Base-by-base conservation (phyloP, 1,140 invertebrate genomes). In the Tyrophagus putrescentiae region DNA sequence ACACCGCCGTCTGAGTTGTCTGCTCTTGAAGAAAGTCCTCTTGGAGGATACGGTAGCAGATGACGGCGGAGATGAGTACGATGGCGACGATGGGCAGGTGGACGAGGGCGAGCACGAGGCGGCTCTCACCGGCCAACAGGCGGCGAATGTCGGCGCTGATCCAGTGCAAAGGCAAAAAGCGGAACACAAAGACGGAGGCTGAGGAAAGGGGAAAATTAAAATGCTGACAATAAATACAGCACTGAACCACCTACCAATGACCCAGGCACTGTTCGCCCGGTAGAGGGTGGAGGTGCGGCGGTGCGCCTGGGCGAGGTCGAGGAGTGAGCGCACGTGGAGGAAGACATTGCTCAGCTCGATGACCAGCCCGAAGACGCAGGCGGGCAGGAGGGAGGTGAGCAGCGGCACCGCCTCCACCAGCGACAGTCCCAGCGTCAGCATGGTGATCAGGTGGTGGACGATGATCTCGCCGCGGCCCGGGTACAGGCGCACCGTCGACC, bases 381-480 rank as follows among this genome's bases (percentile, higher is more conserved):
- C 44, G 4, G 36, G 25, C n/a, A 59, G 9, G 3, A 59, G 50
- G 18, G 29, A 6, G 23, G 29, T 59, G 25, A 42, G n/a, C 18
- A 21, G 11, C 18, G 29, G 5, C 11, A 6, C n/a, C 5, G 21
- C 44, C 25, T 44, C 29, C 11, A 48, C 25, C 18, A 28, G 18
- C 18, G n/a, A 25, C 5, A 59, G 6, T 2, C 3, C 25, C 13
- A 54, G 39, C 25, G 52, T 36, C 3, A 33, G n/a, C 27, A 54
- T 54, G 9, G 36, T 44, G 11, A 59, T 44, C 34, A 59, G 18
- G 25, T 59, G 57, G 36, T 59, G 57, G 18, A 45, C 7, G 29
- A 59, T 59, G 36, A 59, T 59, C 23, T 59, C 57, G 2, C 44
- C 50, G 1, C 57, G 34, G 7, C 39, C 57, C 16, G 57, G 57